These are phyloP conservation scores for Eupelmus urozonus DNA, from an alignment of 2,888 invertebrate genomes.

Conservation along the genomic window DNA sequence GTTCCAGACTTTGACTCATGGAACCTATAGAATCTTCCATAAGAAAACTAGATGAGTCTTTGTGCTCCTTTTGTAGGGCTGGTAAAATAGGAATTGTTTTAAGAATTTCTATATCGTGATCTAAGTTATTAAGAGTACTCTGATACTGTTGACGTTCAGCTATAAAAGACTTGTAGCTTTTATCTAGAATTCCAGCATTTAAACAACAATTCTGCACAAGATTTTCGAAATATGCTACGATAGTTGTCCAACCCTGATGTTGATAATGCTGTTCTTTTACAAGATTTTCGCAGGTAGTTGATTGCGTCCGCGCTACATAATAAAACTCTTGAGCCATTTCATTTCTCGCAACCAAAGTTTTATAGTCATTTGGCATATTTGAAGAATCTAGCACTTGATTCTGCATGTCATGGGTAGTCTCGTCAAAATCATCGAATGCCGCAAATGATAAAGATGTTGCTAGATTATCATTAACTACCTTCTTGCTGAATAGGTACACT, in stretches of 20 bases:
- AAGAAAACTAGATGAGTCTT: not conserved
- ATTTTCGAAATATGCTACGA: slow-evolving; percentile 8
- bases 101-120: not conserved
- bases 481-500: slow-evolving; percentile 94
- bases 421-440: slow-evolving; percentile 67
- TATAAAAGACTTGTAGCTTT: not conserved
- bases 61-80: not conserved
- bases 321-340: slow-evolving; percentile 11
- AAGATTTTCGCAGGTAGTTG: not conserved
- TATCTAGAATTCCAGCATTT: not conserved
- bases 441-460: slow-evolving; percentile 81
- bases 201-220: not conserved
- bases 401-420: not conserved
- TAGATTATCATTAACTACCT: slow-evolving; percentile 82
- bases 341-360: not conserved
- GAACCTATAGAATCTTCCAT: not conserved
- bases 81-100: slow-evolving; percentile 4
- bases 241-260: slow-evolving; percentile 32
- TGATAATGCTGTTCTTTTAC: slow-evolving; percentile 29
- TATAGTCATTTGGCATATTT: not conserved
- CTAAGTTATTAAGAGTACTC: not conserved
- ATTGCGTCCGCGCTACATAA: not conserved
- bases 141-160: not conserved
- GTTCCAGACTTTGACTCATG: not conserved
- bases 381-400: not conserved